Conservation (phyloP, 1,140 invertebrate genomes). For the Heliothis virescens region DNA sequence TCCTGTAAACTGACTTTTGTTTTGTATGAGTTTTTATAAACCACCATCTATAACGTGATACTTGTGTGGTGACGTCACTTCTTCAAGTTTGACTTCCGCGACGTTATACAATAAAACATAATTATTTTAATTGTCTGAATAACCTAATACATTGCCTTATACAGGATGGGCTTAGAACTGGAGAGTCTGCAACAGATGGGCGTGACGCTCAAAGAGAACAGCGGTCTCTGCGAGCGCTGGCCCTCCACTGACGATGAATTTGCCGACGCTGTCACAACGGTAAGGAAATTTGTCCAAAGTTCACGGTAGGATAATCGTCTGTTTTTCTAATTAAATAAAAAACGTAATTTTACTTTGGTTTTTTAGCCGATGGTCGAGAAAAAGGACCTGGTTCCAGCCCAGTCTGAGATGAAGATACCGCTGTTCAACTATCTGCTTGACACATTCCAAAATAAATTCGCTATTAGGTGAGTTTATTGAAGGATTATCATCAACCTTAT, state of each 20-base stretch:
- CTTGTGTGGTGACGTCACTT: too few relatives aligned
- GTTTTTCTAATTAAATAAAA: too few relatives aligned
- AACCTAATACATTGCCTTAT: too few relatives aligned
- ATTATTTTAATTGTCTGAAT: too few relatives aligned
- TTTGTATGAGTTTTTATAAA: too few relatives aligned
- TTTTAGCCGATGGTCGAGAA: constrained; percentile 78
- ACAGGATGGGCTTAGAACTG: constrained; percentile 69
- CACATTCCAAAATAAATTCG: constrained; percentile 72
- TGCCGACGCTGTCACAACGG: constrained; percentile 76
- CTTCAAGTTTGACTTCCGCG: too few relatives aligned
- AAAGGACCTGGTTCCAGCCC: constrained; percentile 68
- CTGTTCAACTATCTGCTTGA: constrained; percentile 73
- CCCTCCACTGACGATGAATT: constrained; percentile 78
- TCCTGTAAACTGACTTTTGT: too few relatives aligned
- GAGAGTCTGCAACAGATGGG: constrained; percentile 71
- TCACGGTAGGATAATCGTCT: too few relatives aligned
- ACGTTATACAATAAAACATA: too few relatives aligned
- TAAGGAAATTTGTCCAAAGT: constrained; percentile 33
- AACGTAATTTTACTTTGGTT: neutral
- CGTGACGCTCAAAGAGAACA: constrained; percentile 61
- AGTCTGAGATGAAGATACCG: constrained; percentile 65
- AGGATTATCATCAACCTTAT: too few relatives aligned
- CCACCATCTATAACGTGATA: too few relatives aligned
- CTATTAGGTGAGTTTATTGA: constrained; percentile 58
- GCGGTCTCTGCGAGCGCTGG: constrained; percentile 58